These are phyloP conservation scores for Nilaparvata lugens DNA, from an alignment of 1,140 invertebrate species.

Conservation along the genomic window DNA sequence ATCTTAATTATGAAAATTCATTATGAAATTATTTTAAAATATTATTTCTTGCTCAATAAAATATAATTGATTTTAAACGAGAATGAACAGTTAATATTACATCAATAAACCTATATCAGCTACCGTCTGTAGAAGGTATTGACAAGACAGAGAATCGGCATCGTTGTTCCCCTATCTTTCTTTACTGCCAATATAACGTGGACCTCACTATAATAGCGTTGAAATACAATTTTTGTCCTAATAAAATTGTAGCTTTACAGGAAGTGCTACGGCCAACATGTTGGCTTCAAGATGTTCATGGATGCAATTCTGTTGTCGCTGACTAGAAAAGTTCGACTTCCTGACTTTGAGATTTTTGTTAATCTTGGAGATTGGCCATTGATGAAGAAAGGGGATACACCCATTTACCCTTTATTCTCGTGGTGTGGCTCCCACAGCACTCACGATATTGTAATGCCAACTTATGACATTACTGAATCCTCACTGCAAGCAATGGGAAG, in stretches of 20 bases:
- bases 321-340: constrained; percentile 68
- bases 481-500: constrained; percentile 84
- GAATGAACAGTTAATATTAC: too few relatives aligned
- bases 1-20: too few relatives aligned
- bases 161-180: too few relatives aligned
- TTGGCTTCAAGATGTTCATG: constrained; percentile 94
- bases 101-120: too few relatives aligned
- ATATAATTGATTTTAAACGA: too few relatives aligned
- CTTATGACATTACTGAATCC: constrained; percentile 90
- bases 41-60: too few relatives aligned
- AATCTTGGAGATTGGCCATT: constrained; percentile 96
- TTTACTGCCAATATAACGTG: too few relatives aligned
- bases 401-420: constrained; percentile 77
- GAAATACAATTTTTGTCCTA: too few relatives aligned
- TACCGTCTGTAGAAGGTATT: too few relatives aligned
- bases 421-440: constrained; percentile 88
- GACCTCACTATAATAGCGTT: too few relatives aligned
- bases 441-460: constrained; percentile 86
- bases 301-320: constrained; percentile 82
- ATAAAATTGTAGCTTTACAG: constrained; percentile 55
- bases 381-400: constrained; percentile 41
- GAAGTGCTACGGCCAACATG: constrained; percentile 85
- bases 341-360: constrained; percentile 83
- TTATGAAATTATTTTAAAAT: too few relatives aligned
- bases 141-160: too few relatives aligned